Evolutionary conservation across 2,113 vertebrate species (phyloP), one percentile per base, ranked within the genome.

Genomic region (Rhynchomys soricoides): DNA sequence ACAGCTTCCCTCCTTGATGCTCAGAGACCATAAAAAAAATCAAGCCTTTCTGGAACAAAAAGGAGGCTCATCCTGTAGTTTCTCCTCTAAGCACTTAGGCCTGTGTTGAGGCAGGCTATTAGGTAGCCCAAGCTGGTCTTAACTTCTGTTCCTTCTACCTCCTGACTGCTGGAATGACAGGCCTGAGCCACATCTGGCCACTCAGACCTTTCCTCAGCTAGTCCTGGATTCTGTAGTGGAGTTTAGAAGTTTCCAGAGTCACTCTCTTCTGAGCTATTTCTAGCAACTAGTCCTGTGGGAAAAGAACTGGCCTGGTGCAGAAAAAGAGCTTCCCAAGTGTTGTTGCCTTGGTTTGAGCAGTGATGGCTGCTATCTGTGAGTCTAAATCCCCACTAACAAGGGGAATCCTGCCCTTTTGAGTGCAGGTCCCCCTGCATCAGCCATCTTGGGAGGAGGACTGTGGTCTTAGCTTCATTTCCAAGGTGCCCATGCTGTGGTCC

Each of bases 401-500:
- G 77, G 45, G 59, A 0, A 13, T 40, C 52, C 74, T 62, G 48
- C 55, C 78, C 86, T 75, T 75, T 15, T 24, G 68, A 90, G 55
- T 0, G 0, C 0, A 0, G 21, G 43, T 74, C 48, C 40, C 1
- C 50, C n/a, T 57, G 24, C 6, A 2, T 77, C 74, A 13, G 74
- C 43, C 45, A 16, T 19, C 45, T 50, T 22, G 64, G 64, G 93
- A 97, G 77, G 73, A 75, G 34, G 88, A 34, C 12, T 0, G 0
- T 34, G 15, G 45, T 40, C 29, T 4, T 73, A 70, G 52, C 82
- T 21, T 4, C 5, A 5, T 43, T 94, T 48, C 66, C 70, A 87
- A 19, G 77, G 77, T 82, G 86, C 71, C 22, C 0, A 0, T 19
- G 88, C 17, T 1, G 0, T 17, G 10, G 77, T 70, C 68, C 90